These are phyloP conservation scores for Pilophorus perplexus DNA, from an alignment of 2,888 invertebrate species.

Conservation along the genomic window DNA sequence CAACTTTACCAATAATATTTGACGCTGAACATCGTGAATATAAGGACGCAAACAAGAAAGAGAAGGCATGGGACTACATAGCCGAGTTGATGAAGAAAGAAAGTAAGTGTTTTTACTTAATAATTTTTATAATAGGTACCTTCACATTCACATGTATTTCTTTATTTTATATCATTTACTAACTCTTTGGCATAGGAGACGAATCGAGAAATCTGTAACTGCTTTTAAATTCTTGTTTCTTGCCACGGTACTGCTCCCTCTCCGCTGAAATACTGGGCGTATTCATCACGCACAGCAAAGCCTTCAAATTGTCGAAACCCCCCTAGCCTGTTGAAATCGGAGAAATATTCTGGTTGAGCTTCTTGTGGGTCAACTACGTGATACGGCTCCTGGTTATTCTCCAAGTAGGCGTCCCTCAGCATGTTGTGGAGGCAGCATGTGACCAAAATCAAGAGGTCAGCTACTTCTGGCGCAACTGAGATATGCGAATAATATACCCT, in stretches of 20 bases:
- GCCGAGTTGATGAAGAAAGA: constrained; percentile 10
- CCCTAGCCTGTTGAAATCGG: constrained; percentile 16
- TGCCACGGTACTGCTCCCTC: constrained; percentile 28
- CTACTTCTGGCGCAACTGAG: background rate
- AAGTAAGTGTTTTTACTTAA: constrained; percentile 10
- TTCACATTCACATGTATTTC: background rate
- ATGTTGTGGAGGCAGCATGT: constrained; percentile 8
- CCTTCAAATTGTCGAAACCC: constrained; percentile 32
- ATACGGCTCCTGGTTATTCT: background rate
- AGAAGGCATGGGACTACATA: constrained; percentile 7
- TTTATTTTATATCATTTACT: constrained; percentile 7
- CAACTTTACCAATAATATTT: constrained; percentile 1
- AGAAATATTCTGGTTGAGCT: constrained; percentile 27
- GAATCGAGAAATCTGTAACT: constrained; percentile 18
- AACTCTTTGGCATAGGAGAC: constrained; percentile 8
- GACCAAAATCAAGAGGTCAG: background rate
- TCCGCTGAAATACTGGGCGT: constrained; percentile 24
- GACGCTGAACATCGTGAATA: background rate
- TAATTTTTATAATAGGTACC: constrained; percentile 10
- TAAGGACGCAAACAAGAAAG: constrained; percentile 15
- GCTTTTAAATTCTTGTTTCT: constrained; percentile 12
- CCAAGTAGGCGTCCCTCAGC: background rate
- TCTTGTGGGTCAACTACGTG: constrained; percentile 22
- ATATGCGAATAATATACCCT: constrained; percentile 32
- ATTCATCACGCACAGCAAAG: constrained; percentile 29